Conservation (phyloP, 2,888 invertebrate species). For the Seira musarum region DNA sequence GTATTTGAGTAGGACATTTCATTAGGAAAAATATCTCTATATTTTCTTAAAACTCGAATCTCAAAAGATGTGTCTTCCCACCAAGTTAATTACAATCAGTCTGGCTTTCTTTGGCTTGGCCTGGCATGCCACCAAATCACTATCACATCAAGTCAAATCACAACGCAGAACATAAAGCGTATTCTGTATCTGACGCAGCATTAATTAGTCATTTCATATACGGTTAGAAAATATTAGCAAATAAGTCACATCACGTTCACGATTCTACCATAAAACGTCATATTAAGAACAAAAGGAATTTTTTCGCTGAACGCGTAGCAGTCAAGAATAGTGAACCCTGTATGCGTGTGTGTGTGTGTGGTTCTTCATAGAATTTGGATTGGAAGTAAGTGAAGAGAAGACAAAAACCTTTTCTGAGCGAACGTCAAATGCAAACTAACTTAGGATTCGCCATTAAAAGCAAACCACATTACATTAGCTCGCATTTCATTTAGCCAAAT, state of each 20-base stretch:
- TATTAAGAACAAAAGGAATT: background rate
- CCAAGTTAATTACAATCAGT: too few species aligned
- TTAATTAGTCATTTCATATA: constrained; percentile 10
- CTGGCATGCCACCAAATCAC: too few species aligned
- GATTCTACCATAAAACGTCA: too few species aligned
- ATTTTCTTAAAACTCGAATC: too few species aligned
- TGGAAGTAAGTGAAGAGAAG: too few species aligned
- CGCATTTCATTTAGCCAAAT: constrained; percentile 7
- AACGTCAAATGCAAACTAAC: constrained; percentile 3
- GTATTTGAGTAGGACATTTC: constrained; percentile 15
- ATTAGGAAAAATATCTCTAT: too few species aligned
- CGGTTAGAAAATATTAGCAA: constrained; percentile 3
- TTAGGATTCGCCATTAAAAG: background rate
- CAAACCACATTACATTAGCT: background rate
- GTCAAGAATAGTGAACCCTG: background rate
- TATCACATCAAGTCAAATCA: too few species aligned
- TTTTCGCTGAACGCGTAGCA: background rate
- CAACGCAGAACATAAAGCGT: too few species aligned
- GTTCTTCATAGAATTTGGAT: too few species aligned
- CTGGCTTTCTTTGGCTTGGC: too few species aligned
- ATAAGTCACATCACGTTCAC: constrained; percentile 2
- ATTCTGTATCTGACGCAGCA: background rate
- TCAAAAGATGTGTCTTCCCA: too few species aligned
- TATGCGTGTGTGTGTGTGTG: too few species aligned
- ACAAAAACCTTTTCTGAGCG: background rate